Conservation (phyloP, 2,113 vertebrate species). For the Gallinago undulata region DNA sequence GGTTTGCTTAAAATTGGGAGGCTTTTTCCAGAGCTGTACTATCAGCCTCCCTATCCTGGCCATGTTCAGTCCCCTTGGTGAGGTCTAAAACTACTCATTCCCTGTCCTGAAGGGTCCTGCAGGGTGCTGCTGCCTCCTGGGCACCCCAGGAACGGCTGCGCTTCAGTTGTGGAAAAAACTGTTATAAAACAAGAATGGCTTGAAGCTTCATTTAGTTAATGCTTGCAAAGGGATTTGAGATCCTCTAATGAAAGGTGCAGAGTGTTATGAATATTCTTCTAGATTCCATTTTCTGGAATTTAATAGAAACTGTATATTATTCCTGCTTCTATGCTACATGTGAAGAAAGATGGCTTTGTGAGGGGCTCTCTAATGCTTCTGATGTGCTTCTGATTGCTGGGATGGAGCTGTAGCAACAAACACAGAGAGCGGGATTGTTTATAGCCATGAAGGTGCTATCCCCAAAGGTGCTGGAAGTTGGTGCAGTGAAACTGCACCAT, state of each 20-base stretch:
- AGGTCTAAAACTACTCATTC: neutral
- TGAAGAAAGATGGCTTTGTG: neutral
- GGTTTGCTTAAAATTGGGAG: neutral
- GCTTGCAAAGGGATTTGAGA: slow-evolving; percentile 27
- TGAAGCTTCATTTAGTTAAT: slow-evolving; percentile 51
- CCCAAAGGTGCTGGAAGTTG: neutral
- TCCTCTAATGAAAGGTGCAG: neutral
- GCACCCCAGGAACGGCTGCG: neutral
- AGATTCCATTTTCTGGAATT: slow-evolving; percentile 6
- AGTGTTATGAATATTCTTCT: slow-evolving; percentile 17
- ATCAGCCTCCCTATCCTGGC: neutral
- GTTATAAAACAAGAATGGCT: neutral
- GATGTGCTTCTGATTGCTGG: neutral
- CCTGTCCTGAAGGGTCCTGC: neutral
- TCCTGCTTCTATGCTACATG: neutral
- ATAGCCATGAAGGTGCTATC: neutral
- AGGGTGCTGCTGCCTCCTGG: neutral
- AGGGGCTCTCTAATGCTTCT: neutral
- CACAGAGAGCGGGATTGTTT: neutral
- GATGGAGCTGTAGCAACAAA: neutral
- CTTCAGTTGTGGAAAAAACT: neutral
- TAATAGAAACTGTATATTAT: slow-evolving; percentile 45
- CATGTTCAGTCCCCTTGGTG: neutral
- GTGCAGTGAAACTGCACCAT: neutral
- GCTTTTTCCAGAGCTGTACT: neutral